Conservation (phyloP, 2,888 invertebrate species). For the Troides oblongomaculatus region DNA sequence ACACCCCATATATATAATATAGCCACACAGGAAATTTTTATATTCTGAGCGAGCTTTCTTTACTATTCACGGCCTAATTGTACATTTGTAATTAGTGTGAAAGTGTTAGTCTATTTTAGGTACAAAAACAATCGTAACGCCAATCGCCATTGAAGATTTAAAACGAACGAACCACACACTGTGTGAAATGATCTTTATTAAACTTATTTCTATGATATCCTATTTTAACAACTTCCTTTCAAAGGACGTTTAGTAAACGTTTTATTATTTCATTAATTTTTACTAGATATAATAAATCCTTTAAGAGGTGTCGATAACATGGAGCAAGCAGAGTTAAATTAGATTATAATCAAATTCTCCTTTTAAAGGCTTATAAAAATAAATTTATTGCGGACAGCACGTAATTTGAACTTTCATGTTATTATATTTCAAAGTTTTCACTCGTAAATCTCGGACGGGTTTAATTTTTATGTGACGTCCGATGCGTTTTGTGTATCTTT, state of each 20-base stretch:
- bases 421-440: conserved; percentile 73
- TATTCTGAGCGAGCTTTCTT: too few species aligned
- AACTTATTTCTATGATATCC: too few species aligned
- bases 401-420: conserved; percentile 67
- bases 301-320: conserved; percentile 32
- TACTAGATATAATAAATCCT: conserved; percentile 15
- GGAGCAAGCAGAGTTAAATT: conserved; percentile 23
- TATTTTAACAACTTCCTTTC: neutral
- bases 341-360: conserved; percentile 29
- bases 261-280: conserved; percentile 16
- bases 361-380: conserved; percentile 51
- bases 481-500: conserved; percentile 48
- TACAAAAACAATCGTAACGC: too few species aligned
- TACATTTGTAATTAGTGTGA: too few species aligned
- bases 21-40: too few species aligned
- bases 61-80: too few species aligned
- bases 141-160: too few species aligned
- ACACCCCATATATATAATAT: too few species aligned
- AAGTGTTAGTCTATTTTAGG: too few species aligned
- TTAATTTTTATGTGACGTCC: conserved; percentile 70
- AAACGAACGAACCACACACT: too few species aligned
- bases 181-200: too few species aligned
- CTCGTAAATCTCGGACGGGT: conserved; percentile 65
- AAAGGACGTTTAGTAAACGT: neutral
- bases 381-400: conserved; percentile 62